Evolutionary conservation across 2,888 invertebrate genomes (phyloP).

Genomic region (Drosophila emarginata): DNA sequence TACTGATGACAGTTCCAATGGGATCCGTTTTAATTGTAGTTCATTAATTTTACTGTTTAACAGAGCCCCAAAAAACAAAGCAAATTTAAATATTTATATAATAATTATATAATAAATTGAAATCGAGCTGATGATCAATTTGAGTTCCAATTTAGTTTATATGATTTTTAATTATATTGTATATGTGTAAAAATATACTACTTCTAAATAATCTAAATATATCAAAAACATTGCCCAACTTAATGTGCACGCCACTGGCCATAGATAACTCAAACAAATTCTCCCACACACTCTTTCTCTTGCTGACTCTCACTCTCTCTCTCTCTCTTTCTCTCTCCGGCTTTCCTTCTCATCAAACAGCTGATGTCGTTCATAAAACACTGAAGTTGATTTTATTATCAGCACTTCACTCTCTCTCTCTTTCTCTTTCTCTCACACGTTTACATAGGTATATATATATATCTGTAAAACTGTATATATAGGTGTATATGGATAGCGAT

Average conservation of each 20-base stretch:
- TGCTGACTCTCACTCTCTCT: not conserved
- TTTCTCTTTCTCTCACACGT: not conserved
- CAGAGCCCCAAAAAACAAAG: too few species aligned
- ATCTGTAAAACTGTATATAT: too few species aligned
- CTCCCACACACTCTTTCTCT: constrained; percentile 8
- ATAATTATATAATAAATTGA: too few species aligned
- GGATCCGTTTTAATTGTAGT: too few species aligned
- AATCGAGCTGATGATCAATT: too few species aligned
- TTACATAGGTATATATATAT: not conserved
- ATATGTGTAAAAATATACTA: not conserved
- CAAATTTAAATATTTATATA: too few species aligned
- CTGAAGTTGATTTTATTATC: constrained; percentile 34
- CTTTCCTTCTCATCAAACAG: constrained; percentile 14
- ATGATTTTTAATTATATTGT: too few species aligned
- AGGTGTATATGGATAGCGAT: constrained; percentile 18
- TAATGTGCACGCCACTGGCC: constrained; percentile 33
- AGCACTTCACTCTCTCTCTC: not conserved
- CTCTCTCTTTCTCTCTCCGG: not conserved
- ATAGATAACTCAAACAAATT: constrained; percentile 11
- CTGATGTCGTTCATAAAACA: constrained; percentile 20
- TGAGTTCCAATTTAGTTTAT: too few species aligned
- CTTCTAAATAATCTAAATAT: not conserved
- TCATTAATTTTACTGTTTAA: too few species aligned
- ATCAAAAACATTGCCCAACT: constrained; percentile 31
- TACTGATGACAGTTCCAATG: too few species aligned